Evolutionary conservation across 2,888 invertebrate species (phyloP).

Genomic region (Tetropium fuscum): DNA sequence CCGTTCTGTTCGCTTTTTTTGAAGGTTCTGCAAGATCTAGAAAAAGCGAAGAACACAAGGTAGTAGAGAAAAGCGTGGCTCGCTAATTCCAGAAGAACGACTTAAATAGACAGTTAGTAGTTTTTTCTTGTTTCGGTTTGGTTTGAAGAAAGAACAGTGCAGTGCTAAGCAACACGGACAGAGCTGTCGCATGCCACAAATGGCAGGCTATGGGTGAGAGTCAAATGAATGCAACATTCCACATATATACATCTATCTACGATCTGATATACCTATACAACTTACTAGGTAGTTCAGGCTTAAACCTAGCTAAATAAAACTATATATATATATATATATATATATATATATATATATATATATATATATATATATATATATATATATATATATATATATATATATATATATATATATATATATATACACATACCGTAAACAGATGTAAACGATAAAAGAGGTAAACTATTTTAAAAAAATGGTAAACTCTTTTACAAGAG

Average conservation of each 20-base stretch:
- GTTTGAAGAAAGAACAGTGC: conserved; percentile 43
- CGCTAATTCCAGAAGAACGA: conserved; percentile 64
- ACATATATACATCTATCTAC: conserved; percentile 20
- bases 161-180: conserved; percentile 54
- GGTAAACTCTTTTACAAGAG: too few species aligned
- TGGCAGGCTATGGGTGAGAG: conserved; percentile 27
- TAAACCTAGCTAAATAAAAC: conserved; percentile 16
- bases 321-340: too few species aligned
- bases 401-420: too few species aligned
- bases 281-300: conserved; percentile 12
- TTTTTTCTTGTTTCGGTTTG: conserved; percentile 28
- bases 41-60: conserved; percentile 91
- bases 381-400: too few species aligned
- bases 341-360: too few species aligned
- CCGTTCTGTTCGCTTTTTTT: conserved; percentile 98
- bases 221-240: conserved; percentile 24
- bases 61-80: conserved; percentile 75
- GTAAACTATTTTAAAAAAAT: too few species aligned
- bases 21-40: conserved; percentile 99
- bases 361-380: too few species aligned
- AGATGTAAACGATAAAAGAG: too few species aligned
- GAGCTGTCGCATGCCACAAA: conserved; percentile 45
- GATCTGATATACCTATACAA: conserved; percentile 9
- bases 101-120: conserved; percentile 46
- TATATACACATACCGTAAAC: too few species aligned